These are phyloP conservation scores for Phocides pigmalion DNA, from an alignment of 1,140 invertebrate species.

Conservation along the genomic window DNA sequence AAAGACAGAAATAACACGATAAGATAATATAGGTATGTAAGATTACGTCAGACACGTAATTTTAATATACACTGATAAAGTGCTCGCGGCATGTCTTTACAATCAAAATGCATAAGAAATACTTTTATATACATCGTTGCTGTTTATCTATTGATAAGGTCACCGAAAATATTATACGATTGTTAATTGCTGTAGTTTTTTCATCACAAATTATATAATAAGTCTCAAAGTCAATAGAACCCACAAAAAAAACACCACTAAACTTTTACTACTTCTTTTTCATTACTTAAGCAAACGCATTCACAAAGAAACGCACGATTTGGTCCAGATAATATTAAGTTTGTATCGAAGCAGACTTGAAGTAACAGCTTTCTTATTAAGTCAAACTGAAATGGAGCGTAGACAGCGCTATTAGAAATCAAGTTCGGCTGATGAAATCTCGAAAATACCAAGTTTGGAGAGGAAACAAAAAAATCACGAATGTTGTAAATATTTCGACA, in stretches of 20 bases:
- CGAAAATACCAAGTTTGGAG: slow-evolving; percentile 48
- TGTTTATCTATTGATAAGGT: neutral
- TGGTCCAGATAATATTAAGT: slow-evolving; percentile 44
- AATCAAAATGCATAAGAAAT: neutral
- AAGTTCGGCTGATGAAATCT: slow-evolving; percentile 49
- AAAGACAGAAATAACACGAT: slow-evolving; percentile 7
- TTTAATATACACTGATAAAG: neutral
- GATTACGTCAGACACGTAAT: neutral
- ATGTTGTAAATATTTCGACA: slow-evolving; percentile 72
- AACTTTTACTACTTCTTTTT: slow-evolving; percentile 66
- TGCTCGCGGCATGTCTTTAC: neutral
- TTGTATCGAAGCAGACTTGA: slow-evolving; percentile 36
- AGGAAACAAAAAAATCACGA: slow-evolving; percentile 53
- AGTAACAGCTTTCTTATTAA: slow-evolving; percentile 41
- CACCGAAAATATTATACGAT: neutral
- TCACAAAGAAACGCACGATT: slow-evolving; percentile 62
- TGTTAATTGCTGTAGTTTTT: too few relatives aligned
- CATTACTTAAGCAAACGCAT: slow-evolving; percentile 63
- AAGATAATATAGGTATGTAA: neutral
- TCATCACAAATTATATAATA: too few relatives aligned
- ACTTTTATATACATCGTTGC: neutral
- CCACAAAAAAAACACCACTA: slow-evolving; percentile 54
- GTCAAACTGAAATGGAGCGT: slow-evolving; percentile 53
- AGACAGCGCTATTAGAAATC: slow-evolving; percentile 49
- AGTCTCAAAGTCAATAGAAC: neutral